These are phyloP conservation scores for Piscicola geometra DNA, from an alignment of 2,888 invertebrate species.

Conservation along the genomic window DNA sequence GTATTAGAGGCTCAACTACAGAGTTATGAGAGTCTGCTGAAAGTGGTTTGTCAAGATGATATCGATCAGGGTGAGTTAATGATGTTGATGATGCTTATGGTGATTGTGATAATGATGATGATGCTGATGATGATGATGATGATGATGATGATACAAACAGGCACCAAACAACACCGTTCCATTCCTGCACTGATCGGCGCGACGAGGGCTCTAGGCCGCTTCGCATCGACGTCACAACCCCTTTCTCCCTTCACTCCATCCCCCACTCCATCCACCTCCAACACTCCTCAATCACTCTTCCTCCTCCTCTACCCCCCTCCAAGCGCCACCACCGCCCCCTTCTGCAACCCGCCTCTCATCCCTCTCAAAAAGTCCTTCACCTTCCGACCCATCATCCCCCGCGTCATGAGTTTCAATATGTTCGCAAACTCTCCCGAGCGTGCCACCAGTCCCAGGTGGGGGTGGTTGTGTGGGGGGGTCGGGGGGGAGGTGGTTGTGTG, in stretches of 20 bases:
- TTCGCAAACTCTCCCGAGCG: constrained; percentile 17
- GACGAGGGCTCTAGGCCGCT: constrained; percentile 84
- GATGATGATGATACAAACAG: constrained; percentile 16
- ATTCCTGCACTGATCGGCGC: constrained; percentile 82
- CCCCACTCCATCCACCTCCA: constrained; percentile 72
- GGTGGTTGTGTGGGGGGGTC: constrained; percentile 40
- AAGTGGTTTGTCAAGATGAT: not conserved
- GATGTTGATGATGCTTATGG: not conserved
- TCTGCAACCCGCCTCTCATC: not conserved
- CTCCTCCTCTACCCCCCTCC: constrained; percentile 51
- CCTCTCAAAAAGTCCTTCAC: constrained; percentile 34
- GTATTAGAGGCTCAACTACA: no score
- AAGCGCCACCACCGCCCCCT: not conserved
- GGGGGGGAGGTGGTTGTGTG: constrained; percentile 34
- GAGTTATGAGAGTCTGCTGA: not conserved
- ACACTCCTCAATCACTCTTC: constrained; percentile 72
- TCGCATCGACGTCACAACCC: constrained; percentile 69
- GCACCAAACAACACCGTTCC: constrained; percentile 53
- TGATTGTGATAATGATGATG: not conserved
- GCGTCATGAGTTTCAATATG: constrained; percentile 69
- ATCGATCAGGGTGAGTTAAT: not conserved
- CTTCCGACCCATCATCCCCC: constrained; percentile 78
- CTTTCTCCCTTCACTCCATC: constrained; percentile 70
- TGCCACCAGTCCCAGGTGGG: constrained; percentile 13
- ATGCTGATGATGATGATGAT: not conserved